Evolutionary conservation across 2,113 vertebrate genomes (phyloP).

Genomic region (Capricornis sumatraensis): DNA sequence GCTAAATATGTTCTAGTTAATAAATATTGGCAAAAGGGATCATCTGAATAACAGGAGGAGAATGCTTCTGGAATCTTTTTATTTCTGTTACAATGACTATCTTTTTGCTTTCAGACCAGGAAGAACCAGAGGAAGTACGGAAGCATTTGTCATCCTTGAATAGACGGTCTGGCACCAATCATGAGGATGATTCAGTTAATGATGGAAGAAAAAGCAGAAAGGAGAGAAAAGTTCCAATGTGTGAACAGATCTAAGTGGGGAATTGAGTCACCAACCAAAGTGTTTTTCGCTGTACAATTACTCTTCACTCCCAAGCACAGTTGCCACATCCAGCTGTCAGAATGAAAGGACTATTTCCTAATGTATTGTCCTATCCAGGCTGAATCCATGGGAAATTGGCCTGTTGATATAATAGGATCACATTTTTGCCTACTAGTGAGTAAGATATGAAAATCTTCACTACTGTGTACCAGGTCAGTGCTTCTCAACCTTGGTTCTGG

Average conservation of each 20-base stretch:
- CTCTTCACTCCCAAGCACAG: not conserved
- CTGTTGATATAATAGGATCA: not conserved
- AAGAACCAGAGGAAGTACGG: not conserved
- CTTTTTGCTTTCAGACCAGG: not conserved
- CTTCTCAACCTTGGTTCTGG: not conserved
- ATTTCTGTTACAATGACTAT: not conserved
- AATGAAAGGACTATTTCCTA: not conserved
- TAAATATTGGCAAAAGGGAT: constrained; percentile 8
- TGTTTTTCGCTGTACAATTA: not conserved
- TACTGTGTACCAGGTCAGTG: not conserved
- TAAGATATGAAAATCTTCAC: not conserved
- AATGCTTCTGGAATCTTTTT: not conserved
- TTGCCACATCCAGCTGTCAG: not conserved
- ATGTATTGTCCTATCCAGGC: not conserved
- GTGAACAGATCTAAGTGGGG: not conserved
- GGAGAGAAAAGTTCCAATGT: not conserved
- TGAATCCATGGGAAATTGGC: not conserved
- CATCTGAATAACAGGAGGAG: not conserved
- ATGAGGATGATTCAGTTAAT: not conserved
- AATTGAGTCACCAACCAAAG: not conserved
- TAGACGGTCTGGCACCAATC: not conserved
- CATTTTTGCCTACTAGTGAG: not conserved
- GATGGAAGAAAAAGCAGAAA: not conserved
- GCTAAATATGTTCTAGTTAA: constrained; percentile 10
- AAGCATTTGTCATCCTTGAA: not conserved